Evolutionary conservation across 2,888 invertebrate genomes (phyloP).

Genomic region (Cantharis lateralis): DNA sequence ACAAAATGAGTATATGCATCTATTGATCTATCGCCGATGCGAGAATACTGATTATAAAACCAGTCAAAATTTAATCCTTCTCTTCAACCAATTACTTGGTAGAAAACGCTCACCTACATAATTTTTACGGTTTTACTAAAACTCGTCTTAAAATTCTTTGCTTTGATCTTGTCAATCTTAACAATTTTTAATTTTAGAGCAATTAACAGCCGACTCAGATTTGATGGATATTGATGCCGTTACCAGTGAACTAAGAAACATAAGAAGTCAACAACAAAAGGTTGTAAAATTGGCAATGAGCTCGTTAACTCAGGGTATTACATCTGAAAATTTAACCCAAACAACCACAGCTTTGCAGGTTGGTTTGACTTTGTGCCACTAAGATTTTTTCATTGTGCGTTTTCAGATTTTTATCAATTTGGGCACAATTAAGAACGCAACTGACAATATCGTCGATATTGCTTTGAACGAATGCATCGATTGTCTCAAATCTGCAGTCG

Average conservation of each 20-base stretch:
- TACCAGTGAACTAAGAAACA: conserved; percentile 75
- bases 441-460: conserved; percentile 59
- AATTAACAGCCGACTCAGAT: conserved; percentile 80
- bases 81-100: too few relatives aligned
- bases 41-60: too few relatives aligned
- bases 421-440: conserved; percentile 57
- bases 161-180: too few relatives aligned
- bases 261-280: conserved; percentile 71
- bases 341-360: conserved; percentile 70
- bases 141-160: too few relatives aligned
- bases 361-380: conserved; percentile 20
- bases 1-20: too few relatives aligned
- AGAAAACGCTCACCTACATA: too few relatives aligned
- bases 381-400: conserved; percentile 2
- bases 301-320: conserved; percentile 79
- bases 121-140: too few relatives aligned
- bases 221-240: conserved; percentile 81
- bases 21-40: too few relatives aligned
- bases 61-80: too few relatives aligned
- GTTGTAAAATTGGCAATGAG: conserved; percentile 80
- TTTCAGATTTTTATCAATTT: conserved; percentile 54
- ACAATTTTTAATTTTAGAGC: conserved; percentile 64
- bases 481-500: conserved; percentile 59
- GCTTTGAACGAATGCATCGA: conserved; percentile 61
- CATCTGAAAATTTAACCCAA: conserved; percentile 71